Base-by-base conservation (phyloP, 2,888 invertebrate genomes). In the Drosophila rellima region DNA sequence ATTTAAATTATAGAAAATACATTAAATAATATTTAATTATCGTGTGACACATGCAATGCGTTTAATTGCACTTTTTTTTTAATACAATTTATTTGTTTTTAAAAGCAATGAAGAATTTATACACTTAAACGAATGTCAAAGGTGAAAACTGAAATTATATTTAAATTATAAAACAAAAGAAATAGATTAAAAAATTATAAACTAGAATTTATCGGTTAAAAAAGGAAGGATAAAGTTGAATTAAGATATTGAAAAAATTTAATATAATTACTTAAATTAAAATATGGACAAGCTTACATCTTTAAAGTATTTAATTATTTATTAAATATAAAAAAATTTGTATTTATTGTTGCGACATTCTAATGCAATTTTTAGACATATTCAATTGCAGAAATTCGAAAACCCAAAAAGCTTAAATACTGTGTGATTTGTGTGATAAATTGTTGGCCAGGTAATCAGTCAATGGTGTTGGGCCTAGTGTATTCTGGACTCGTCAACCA, bases 1-100 rank as follows among this genome's bases (percentile, higher is more conserved):
- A 35, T 3, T 26, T 8, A 35, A 62, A 62, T 39, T 47, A 13
- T 56, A 8, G 11, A 18, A 42, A 55, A 17, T 44, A 15, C 1
- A 15, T 35, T 31, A 15, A 45, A 39, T 50, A 23, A 20, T 26
- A 23, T 17, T 18, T 11, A 44, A 44, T 31, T 17, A 17, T 15
- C 11, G n/a, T 52, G 18, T 44, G 8, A 33, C 23, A 50, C 1
- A 13, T 20, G 4, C 10, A 10, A 1, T 20, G 40, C 8, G 11
- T 20, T 52, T 54, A 40, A 52, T 29, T 52, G 18, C n/a, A 39
- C 13, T 52, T 26, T 2, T 4, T 5, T 17, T 18, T 17, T 2
- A 18, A 20, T 31, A 0, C 0, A 31, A 31, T 33, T 35, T 20
- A 11, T 8, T 18, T 37, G 10, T 2, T 23, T 51, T 51, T n/a